These are phyloP conservation scores for Noctua janthe DNA, from an alignment of 2,888 invertebrate genomes.

Conservation along the genomic window DNA sequence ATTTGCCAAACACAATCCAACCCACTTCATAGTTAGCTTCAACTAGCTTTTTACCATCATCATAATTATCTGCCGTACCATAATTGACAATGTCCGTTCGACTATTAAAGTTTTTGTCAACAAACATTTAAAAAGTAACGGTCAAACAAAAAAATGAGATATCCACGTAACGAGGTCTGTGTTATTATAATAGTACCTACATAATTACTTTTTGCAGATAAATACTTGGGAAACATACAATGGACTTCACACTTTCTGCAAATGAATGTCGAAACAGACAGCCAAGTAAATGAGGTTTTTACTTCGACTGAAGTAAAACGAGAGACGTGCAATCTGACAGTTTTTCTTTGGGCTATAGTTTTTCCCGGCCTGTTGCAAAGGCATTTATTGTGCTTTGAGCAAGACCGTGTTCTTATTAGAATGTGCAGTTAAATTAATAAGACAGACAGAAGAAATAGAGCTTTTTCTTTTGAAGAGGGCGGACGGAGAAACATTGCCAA, in stretches of 20 bases:
- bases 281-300: slow-evolving; percentile 56
- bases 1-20: slow-evolving; percentile 39
- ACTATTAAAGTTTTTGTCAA: slow-evolving; percentile 51
- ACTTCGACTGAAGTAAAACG: slow-evolving; percentile 3
- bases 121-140: slow-evolving; percentile 47
- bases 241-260: slow-evolving; percentile 51
- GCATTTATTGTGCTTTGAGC: neutral
- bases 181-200: slow-evolving; percentile 50
- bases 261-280: slow-evolving; percentile 37
- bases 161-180: slow-evolving; percentile 50
- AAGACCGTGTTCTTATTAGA: slow-evolving; percentile 37
- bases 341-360: slow-evolving; percentile 40
- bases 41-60: slow-evolving; percentile 41
- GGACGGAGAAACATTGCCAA: neutral
- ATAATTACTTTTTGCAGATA: slow-evolving; percentile 60
- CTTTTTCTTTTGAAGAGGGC: neutral
- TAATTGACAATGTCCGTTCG: slow-evolving; percentile 31
- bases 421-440: neutral
- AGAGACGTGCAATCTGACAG: slow-evolving; percentile 42
- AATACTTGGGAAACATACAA: slow-evolving; percentile 45
- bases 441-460: neutral
- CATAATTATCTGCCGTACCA: slow-evolving; percentile 32
- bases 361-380: slow-evolving; percentile 23
- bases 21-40: neutral
- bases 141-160: slow-evolving; percentile 46